A percentile compares a stretch with the other conserved stretches of the same genome.
Conservation (phyloP, 92 coral and sea anemone genomes). For the Umimayanthus chanpuru region DNA sequence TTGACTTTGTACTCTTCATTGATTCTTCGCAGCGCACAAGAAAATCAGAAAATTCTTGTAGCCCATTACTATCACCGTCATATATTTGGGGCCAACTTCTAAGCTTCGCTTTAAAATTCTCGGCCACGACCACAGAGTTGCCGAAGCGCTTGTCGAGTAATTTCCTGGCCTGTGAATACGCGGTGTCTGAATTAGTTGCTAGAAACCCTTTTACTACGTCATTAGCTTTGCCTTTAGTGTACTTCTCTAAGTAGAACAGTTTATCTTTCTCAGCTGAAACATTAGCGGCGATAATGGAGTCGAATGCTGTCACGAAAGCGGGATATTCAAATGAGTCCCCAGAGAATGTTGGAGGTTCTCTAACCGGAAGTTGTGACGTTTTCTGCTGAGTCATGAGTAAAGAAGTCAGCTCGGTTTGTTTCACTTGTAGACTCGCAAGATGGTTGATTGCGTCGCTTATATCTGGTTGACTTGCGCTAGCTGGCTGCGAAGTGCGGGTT, state of each 20-base stretch:
- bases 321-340: slow-evolving; percentile 46
- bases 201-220: slow-evolving; percentile 68
- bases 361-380: slow-evolving; percentile 46
- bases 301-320: slow-evolving; percentile 56
- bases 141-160: slow-evolving; percentile 69
- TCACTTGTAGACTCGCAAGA: slow-evolving; percentile 27
- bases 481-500: background rate
- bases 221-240: slow-evolving; percentile 69
- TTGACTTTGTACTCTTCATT: slow-evolving; percentile 50
- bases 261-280: slow-evolving; percentile 54
- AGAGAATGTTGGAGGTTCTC: slow-evolving; percentile 61
- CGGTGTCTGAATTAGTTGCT: slow-evolving; percentile 53
- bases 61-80: slow-evolving; percentile 65
- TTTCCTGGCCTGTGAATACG: slow-evolving; percentile 63
- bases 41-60: slow-evolving; percentile 68
- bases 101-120: slow-evolving; percentile 58
- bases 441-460: slow-evolving; percentile 35
- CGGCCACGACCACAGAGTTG: slow-evolving; percentile 70
- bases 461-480: background rate
- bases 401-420: slow-evolving; percentile 49
- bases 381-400: slow-evolving; percentile 52
- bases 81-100: slow-evolving; percentile 64
- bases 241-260: slow-evolving; percentile 66
- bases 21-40: slow-evolving; percentile 64
- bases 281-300: slow-evolving; percentile 51